A percentile compares a stretch with the other conserved stretches of the same genome.
phyloP scores from a whole-genome alignment of 2,113 vertebrate genomes.

The Dermatemys mawii region DNA sequence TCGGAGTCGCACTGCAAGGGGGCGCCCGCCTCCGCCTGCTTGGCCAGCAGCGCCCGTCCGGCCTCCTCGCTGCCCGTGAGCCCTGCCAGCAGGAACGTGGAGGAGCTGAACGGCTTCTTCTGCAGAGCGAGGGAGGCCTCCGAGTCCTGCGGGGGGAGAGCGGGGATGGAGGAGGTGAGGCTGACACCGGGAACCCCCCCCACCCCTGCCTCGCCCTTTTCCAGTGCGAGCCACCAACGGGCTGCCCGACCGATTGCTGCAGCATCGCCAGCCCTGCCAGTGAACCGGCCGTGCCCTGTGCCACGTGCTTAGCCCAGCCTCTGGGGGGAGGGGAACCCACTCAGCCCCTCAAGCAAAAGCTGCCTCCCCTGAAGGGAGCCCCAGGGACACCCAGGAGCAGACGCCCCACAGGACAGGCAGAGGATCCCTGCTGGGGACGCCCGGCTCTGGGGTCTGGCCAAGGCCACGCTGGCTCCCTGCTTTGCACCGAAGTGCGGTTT shows the following conservation, averaged over 20 bases:
- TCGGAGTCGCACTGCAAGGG: rapidly evolving
- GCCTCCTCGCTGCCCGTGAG: neutral
- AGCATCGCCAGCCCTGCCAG: too few relatives aligned
- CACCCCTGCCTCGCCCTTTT: too few relatives aligned
- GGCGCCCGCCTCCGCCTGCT: neutral
- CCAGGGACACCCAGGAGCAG: too few relatives aligned
- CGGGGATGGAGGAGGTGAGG: neutral
- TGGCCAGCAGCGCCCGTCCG: neutral
- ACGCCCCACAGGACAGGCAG: too few relatives aligned
- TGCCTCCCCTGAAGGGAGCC: neutral
- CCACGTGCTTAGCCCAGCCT: too few relatives aligned
- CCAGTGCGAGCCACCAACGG: neutral
- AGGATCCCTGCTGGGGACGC: too few relatives aligned
- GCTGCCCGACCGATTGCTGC: too few relatives aligned
- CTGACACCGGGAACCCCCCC: neutral
- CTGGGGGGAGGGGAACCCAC: too few relatives aligned
- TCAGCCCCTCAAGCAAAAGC: too few relatives aligned
- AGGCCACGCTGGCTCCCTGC: neutral
- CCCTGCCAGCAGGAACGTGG: neutral
- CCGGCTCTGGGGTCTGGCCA: too few relatives aligned
- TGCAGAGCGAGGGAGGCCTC: neutral
- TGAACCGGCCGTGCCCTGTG: neutral
- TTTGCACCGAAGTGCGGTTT: neutral
- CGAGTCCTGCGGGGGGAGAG: neutral
- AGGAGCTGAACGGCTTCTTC: neutral